Evolutionary conservation across 2,888 invertebrate species (phyloP).

Genomic region (Erpobdella octoculata): DNA sequence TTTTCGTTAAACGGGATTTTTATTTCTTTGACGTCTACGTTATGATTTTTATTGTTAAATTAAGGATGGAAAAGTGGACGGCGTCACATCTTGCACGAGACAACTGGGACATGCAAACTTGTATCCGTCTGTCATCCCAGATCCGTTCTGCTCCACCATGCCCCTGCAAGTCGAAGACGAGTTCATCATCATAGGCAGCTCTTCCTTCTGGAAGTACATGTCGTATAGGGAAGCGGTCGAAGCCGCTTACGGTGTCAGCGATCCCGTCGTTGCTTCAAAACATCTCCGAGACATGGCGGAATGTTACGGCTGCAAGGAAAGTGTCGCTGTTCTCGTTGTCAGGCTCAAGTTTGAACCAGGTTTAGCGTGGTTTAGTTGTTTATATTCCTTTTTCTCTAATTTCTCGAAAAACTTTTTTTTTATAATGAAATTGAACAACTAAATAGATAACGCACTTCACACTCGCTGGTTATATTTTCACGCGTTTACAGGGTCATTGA

Average conservation of each 20-base stretch:
- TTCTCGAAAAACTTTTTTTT: neutral
- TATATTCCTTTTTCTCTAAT: neutral
- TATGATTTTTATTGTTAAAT: conserved; percentile 24
- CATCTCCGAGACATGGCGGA: conserved; percentile 52
- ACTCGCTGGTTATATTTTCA: too few relatives aligned
- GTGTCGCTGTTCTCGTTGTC: conserved; percentile 76
- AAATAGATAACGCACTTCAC: too few relatives aligned
- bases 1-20: neutral
- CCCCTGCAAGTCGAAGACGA: conserved; percentile 48
- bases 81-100: conserved; percentile 48
- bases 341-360: conserved; percentile 39
- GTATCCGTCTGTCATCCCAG: conserved; percentile 51
- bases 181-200: conserved; percentile 50
- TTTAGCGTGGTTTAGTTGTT: too few relatives aligned
- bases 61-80: conserved; percentile 52
- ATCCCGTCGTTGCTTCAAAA: conserved; percentile 81
- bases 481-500: conserved; percentile 33
- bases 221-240: conserved; percentile 73
- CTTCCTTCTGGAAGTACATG: conserved; percentile 63
- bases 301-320: conserved; percentile 80
- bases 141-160: conserved; percentile 45
- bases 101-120: conserved; percentile 51
- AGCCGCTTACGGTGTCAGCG: conserved; percentile 63
- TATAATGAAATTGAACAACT: too few relatives aligned
- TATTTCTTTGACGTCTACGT: neutral